Evolutionary conservation across 2,888 invertebrate species (phyloP), one percentile per base, ranked within the genome.

Genomic region (Athripsodes cinereus): DNA sequence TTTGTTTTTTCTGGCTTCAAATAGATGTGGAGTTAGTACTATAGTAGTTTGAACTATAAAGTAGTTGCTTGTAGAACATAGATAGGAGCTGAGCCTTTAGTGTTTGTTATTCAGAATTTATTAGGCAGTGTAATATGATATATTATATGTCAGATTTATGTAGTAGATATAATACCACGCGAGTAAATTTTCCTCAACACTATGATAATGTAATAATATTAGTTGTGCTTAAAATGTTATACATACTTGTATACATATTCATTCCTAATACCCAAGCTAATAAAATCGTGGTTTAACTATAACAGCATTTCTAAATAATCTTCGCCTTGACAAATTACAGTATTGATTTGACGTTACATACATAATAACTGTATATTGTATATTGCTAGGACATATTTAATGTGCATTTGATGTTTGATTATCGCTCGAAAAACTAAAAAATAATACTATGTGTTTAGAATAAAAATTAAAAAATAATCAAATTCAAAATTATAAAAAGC

Each of bases 131-230:
- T 53, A 53, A 53, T 40, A 46, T 53, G 53, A 53, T 53, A 53
- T 53, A 53, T 53, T 53, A 26, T 31, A 46, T 44, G 46, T 53
- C 53, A 53, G 53, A 22, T 11, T 22, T 53, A 53, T 53, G 40
- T 40, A 40, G 16, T 13, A 16, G 40, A 40, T 40, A 40, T 11
- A 31, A 6, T 13, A 40, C 40, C 40, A 16, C 40, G 5, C 40
- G 5, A 40, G n/a, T n/a, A 40, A 40, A 40, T 40, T 40, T 40
- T 40, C 8, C 13, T 13, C 13, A 40, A 40, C 40, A 40, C 40
- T 13, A 40, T 40, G 16, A 40, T 40, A 40, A 40, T 8, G 11
- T 31, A 11, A 11, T 31, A 31, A 8, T 31, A 31, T 31, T 31
- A n/a, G n/a, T 31, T 31, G 31, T 31, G 11, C 11, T 31, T 11